Base-by-base conservation (phyloP, 1,140 invertebrate species). In the Aleiodes sp. region DNA sequence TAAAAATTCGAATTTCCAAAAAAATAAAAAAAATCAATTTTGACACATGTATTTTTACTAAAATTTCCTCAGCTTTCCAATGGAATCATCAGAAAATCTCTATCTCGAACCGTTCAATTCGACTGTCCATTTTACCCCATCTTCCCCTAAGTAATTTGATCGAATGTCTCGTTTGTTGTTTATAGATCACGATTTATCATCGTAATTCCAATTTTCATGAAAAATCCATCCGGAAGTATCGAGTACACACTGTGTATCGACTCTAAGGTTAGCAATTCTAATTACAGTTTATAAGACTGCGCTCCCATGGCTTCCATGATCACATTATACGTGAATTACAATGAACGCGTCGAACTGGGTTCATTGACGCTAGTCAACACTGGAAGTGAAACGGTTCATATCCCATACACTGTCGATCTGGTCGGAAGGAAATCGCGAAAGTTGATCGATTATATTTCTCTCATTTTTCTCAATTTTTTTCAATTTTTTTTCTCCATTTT, bases 351-450 rank as follows among this genome's bases (percentile, higher is more conserved):
- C 37, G 26, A 62, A 31, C 24, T 39, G 29, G 26, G 52, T 68
- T 61, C 66, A 41, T 62, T 68, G 66, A 68, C 66, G 66, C 26
- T 24, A 31, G 28, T n/a, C 10, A 59, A 59, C 28, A 59, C 28
- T 68, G 26, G 57, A 61, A 68, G 57, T 61, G 57, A 68, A 68
- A 68, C 21, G 57, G 57, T 39, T 59, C 24, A 60, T 68, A 19
- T 41, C 4, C 24, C 12, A 68, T 68, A 33, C 26, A 7, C 14
- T 8, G 35, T 63, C 14, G 26, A 61, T 61, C 4, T 61, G 31
- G 46, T 52, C 33, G 65, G 35, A 67, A 59, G 65, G 65, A 67
- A 67, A 59, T 59, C 52, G 65, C 65, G 65, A 67, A 67, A 67
- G 65, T 67, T 59, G 26, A 67, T 57, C 52, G 33, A 67, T 59